Percentiles rank a stretch among this genome's conserved stretches.
Evolutionary conservation across 2,113 vertebrate genomes (phyloP).

Genomic region (Salminus brasiliensis): DNA sequence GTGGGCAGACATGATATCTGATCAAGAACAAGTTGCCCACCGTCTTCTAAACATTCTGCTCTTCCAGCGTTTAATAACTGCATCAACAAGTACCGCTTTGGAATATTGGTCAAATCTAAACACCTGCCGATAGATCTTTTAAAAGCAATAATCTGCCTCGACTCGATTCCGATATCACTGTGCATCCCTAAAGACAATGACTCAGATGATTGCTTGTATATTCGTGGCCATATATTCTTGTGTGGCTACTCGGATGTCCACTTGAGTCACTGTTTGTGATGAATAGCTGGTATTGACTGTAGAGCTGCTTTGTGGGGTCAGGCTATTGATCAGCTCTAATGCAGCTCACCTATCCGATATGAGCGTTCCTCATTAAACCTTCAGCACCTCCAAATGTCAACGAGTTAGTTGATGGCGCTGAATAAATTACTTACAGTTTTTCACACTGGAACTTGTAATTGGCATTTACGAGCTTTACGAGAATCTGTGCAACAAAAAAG

Average conservation of each 20-base stretch:
- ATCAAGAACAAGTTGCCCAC: too few relatives aligned
- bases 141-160: too few relatives aligned
- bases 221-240: background rate
- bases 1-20: too few relatives aligned
- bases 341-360: constrained; percentile 28
- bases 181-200: background rate
- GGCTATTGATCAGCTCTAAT: constrained; percentile 44
- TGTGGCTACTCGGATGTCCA: constrained; percentile 1
- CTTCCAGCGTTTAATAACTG: too few relatives aligned
- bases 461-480: background rate
- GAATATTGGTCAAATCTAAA: too few relatives aligned
- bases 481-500: too few relatives aligned
- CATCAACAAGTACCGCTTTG: too few relatives aligned
- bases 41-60: too few relatives aligned
- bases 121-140: too few relatives aligned
- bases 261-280: constrained; percentile 8
- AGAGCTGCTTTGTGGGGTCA: background rate
- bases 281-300: constrained; percentile 21
- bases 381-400: constrained; percentile 39
- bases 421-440: constrained; percentile 22
- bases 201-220: background rate
- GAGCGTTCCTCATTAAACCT: constrained; percentile 30
- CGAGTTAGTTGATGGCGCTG: constrained; percentile 8
- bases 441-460: too few relatives aligned
- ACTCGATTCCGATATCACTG: too few relatives aligned